Evolutionary conservation across 1,140 invertebrate species (phyloP).

Genomic region (Drosophila pectinifera): DNA sequence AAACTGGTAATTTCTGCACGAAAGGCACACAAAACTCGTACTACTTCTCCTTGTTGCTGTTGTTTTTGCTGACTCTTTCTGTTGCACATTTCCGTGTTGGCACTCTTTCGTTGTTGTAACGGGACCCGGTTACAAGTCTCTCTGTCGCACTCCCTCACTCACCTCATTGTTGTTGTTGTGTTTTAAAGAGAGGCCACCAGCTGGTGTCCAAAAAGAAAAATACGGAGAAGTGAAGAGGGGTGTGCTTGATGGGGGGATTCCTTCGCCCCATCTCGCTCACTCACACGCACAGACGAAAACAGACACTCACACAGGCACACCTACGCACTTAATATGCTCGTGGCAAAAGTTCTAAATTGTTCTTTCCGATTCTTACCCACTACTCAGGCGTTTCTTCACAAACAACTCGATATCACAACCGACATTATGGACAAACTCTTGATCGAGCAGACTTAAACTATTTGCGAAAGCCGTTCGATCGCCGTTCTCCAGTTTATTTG

Average conservation of each 20-base stretch:
- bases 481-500: slow-evolving; percentile 74
- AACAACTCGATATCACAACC: slow-evolving; percentile 78
- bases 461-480: slow-evolving; percentile 54
- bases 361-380: slow-evolving; percentile 67
- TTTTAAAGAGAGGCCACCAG: slow-evolving; percentile 37
- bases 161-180: slow-evolving; percentile 25
- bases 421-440: slow-evolving; percentile 83
- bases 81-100: slow-evolving; percentile 70
- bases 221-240: slow-evolving; percentile 3
- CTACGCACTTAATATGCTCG: slow-evolving; percentile 46
- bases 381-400: slow-evolving; percentile 70
- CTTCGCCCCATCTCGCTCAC: slow-evolving; percentile 21
- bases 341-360: slow-evolving; percentile 68
- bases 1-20: slow-evolving; percentile 74
- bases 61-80: slow-evolving; percentile 11
- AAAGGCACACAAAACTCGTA: slow-evolving; percentile 55
- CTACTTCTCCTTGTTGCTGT: slow-evolving; percentile 33
- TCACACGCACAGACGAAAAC: slow-evolving; percentile 33
- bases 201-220: slow-evolving; percentile 38
- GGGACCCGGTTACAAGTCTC: slow-evolving; percentile 36
- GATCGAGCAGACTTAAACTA: slow-evolving; percentile 78
- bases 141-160: slow-evolving; percentile 2
- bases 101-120: slow-evolving; percentile 33
- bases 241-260: slow-evolving; percentile 12
- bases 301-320: slow-evolving; percentile 40